Evolutionary conservation across 1,140 invertebrate species (phyloP), one percentile per base, ranked within the genome.

Genomic region (Magallana gigas): DNA sequence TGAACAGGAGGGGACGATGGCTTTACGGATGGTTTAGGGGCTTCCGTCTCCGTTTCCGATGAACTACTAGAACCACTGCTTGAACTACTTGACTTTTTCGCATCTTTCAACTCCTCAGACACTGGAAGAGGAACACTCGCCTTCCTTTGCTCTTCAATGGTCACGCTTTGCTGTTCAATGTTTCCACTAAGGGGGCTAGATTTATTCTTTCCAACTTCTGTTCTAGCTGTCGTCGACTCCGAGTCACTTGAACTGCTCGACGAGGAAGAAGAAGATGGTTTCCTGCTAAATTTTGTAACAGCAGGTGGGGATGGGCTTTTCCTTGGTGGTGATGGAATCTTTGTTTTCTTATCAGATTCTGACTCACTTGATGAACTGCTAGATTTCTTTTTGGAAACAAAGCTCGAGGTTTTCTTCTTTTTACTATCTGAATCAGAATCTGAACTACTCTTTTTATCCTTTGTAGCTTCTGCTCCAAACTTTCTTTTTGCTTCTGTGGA

Each of bases 21-120:
- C 59, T 71, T 88, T 12, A 16, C 18, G 8, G 57, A 60, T 3
- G 36, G 64, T 36, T 62, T 56, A 11, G 64, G 83, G 85, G 36
- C 62, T 16, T 85, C 85, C 29, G 85, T 29, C n/a, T 89, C 85
- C 36, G 82, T 87, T 48, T 88, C 88, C 12, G 88, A 86, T n/a
- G 83, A 83, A 89, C 83, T 81, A 71, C 84, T 85, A 29, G 64
- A 62, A 59, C 85, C 86, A 48, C 68, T 81, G 82, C 85, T 89
- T 18, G 86, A 87, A 18, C 57, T 57, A 16, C 11, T 6, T n/a
- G 29, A 36, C 5, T 59, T 60, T 57, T 85, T 64, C 29, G 36
- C n/a, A 71, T 85, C 48, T 60, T 57, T 23, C 16, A 59, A 18
- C 36, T n/a, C 7, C 29, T 18, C 36, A 56, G 9, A 3, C 7